Evolutionary conservation across 2,113 vertebrate genomes (phyloP).

Genomic region (Ciconia maguari): DNA sequence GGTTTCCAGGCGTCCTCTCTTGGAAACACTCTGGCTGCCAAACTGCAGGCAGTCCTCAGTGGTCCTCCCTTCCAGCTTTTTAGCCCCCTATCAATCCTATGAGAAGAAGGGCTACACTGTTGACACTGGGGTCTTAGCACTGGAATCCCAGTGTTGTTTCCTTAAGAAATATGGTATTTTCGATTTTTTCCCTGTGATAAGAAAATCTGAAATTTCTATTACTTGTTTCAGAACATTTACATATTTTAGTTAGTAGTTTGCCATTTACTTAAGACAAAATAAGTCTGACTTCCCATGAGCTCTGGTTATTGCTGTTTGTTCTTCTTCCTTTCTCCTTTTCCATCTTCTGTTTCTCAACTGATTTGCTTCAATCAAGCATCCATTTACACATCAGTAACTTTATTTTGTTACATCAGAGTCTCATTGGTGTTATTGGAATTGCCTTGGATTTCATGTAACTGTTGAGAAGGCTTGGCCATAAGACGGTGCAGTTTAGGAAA

Average conservation of each 20-base stretch:
- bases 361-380: neutral
- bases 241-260: neutral
- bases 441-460: neutral
- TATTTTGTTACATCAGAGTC: neutral
- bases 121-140: neutral
- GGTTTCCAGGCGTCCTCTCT: neutral
- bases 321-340: neutral
- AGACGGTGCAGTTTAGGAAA: neutral
- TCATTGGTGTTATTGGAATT: neutral
- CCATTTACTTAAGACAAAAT: neutral
- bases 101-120: neutral
- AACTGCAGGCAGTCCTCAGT: neutral
- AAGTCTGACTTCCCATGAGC: neutral
- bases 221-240: neutral
- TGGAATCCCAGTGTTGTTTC: neutral
- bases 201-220: neutral
- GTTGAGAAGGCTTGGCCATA: neutral
- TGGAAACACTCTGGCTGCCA: neutral
- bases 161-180: neutral
- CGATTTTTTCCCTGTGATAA: neutral
- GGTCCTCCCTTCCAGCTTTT: fast-evolving
- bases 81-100: neutral
- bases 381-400: neutral
- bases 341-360: neutral
- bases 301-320: neutral